phyloP scores from a whole-genome alignment of 53 echinoderm and acorn worm genomes.

The Hippasteria phrygiana region DNA sequence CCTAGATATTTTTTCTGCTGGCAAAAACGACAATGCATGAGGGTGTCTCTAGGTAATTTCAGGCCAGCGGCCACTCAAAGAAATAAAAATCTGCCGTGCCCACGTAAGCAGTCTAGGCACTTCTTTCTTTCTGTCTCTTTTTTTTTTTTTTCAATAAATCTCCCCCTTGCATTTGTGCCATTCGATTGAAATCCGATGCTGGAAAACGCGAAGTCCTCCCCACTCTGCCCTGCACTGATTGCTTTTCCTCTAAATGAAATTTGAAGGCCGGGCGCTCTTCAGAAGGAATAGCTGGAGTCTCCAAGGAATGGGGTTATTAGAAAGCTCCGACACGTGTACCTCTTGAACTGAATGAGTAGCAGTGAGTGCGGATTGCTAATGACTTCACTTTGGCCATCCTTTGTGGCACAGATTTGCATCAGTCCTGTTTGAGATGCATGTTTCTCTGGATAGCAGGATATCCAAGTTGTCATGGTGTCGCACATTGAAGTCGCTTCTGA shows the following conservation, averaged over 20 bases:
- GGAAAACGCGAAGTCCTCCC: slow-evolving; percentile 18
- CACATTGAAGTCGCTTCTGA: too few species aligned
- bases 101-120: background rate
- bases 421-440: too few species aligned
- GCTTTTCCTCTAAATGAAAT: slow-evolving; percentile 38
- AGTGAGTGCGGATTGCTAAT: background rate
- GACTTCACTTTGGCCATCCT: background rate
- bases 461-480: too few species aligned
- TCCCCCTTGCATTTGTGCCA: slow-evolving; percentile 10
- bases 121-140: background rate
- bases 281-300: background rate
- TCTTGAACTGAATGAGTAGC: background rate
- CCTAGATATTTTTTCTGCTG: background rate
- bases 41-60: background rate
- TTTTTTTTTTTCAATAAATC: background rate
- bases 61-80: slow-evolving; percentile 2
- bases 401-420: too few species aligned
- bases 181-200: slow-evolving; percentile 55
- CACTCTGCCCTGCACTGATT: slow-evolving; percentile 24
- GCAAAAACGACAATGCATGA: slow-evolving; percentile 22
- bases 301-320: background rate
- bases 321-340: background rate
- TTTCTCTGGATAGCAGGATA: too few species aligned
- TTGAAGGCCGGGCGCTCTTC: background rate
- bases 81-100: slow-evolving; percentile 7